Evolutionary conservation across 1,140 invertebrate species (phyloP).

Genomic region (Chlorops oryzae): DNA sequence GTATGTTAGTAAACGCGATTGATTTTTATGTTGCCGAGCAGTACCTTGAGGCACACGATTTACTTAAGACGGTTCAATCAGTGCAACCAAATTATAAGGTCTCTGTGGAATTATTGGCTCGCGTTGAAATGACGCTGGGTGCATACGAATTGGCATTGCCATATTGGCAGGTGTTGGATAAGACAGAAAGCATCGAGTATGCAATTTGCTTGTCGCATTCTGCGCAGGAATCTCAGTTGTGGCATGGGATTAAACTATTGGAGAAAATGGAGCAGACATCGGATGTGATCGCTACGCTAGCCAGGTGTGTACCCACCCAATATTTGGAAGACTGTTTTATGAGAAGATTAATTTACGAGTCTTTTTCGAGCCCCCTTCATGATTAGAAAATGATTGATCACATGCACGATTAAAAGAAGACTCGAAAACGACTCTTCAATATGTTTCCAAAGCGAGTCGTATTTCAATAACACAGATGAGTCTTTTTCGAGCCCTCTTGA

Average conservation of each 20-base stretch:
- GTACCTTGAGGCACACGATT: constrained; percentile 53
- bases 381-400: too few relatives aligned
- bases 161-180: constrained; percentile 24
- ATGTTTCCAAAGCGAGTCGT: too few relatives aligned
- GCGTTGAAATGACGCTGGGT: constrained; percentile 37
- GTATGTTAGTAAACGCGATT: constrained; percentile 56
- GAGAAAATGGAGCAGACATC: neutral
- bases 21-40: constrained; percentile 50
- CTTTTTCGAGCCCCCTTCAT: too few relatives aligned
- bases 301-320: too few relatives aligned
- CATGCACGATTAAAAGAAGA: too few relatives aligned
- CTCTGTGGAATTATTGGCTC: constrained; percentile 29
- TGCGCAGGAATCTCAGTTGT: constrained; percentile 19
- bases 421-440: too few relatives aligned
- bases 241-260: constrained; percentile 21
- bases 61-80: constrained; percentile 42
- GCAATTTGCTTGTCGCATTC: constrained; percentile 30
- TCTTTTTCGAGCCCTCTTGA: too few relatives aligned
- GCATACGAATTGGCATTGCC: constrained; percentile 34
- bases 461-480: too few relatives aligned
- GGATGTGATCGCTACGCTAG: constrained; percentile 10
- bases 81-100: constrained; percentile 25
- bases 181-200: constrained; percentile 14
- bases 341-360: too few relatives aligned
- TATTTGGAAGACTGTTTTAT: too few relatives aligned